These are phyloP conservation scores for Oreochromis tanganicae DNA, from an alignment of 2,113 vertebrate species.

Conservation along the genomic window DNA sequence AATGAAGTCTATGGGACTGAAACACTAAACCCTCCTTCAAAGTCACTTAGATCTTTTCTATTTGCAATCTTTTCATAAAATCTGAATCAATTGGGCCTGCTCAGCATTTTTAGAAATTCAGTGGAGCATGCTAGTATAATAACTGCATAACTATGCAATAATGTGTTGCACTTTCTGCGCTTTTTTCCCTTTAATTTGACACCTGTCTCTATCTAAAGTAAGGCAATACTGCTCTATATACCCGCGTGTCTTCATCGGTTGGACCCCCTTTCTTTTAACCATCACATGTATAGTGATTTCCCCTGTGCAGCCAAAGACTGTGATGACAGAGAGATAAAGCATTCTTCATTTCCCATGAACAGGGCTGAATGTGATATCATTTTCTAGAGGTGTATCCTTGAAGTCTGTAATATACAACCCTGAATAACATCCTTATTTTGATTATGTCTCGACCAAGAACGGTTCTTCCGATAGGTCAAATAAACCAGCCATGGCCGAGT, in stretches of 20 bases:
- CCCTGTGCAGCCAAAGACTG: neutral
- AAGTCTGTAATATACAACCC: neutral
- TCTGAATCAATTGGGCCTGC: neutral
- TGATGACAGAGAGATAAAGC: neutral
- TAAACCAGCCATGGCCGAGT: neutral
- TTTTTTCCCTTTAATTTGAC: neutral
- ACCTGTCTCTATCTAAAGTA: neutral
- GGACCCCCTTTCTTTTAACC: neutral
- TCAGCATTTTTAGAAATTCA: neutral
- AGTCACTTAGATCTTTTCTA: neutral
- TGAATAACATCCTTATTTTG: neutral
- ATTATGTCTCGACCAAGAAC: constrained; percentile 5
- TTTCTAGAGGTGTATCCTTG: constrained; percentile 1
- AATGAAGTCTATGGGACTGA: neutral
- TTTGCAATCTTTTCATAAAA: neutral
- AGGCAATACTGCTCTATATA: neutral
- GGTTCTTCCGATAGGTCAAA: neutral
- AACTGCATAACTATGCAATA: neutral
- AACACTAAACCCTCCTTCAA: neutral
- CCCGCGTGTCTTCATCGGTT: neutral
- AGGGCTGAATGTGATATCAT: constrained; percentile 1
- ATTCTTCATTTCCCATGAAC: constrained; percentile 2
- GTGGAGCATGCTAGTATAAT: neutral
- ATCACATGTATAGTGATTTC: neutral
- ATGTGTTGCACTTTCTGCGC: neutral